Conservation (phyloP, 2,113 vertebrate species). For the Papio anubis region DNA sequence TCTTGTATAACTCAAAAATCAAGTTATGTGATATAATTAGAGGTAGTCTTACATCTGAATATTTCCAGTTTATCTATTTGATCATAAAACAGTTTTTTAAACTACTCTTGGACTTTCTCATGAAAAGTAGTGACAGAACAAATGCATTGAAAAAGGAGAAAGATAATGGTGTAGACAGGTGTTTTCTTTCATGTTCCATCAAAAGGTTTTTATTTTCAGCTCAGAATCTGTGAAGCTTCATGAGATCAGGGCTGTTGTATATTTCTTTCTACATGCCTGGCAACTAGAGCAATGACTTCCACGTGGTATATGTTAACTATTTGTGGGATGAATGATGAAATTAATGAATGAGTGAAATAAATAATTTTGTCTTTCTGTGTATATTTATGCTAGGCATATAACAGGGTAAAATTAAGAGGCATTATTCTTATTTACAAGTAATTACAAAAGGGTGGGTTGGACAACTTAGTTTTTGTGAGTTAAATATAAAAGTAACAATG, state of each 20-base stretch:
- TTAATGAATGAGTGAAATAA: background rate
- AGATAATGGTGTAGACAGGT: background rate
- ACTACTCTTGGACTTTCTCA: background rate
- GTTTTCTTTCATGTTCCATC: background rate
- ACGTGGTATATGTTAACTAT: fast-evolving
- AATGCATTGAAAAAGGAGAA: background rate
- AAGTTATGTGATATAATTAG: background rate
- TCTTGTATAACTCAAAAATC: background rate
- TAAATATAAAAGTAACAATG: background rate
- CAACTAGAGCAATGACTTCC: background rate
- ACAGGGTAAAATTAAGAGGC: background rate
- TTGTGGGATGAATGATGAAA: background rate
- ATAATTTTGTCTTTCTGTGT: background rate
- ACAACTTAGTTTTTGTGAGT: background rate
- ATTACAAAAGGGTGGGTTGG: background rate
- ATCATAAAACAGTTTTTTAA: background rate
- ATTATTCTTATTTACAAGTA: background rate
- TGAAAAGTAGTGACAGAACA: background rate
- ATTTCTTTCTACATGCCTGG: background rate
- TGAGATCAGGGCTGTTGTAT: background rate
- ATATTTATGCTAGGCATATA: background rate
- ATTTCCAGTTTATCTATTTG: background rate
- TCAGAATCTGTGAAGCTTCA: background rate
- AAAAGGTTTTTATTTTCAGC: background rate
- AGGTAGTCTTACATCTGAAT: background rate